These are phyloP conservation scores for Ramphastos sulfuratus DNA, from an alignment of 2,113 vertebrate species.

Conservation along the genomic window DNA sequence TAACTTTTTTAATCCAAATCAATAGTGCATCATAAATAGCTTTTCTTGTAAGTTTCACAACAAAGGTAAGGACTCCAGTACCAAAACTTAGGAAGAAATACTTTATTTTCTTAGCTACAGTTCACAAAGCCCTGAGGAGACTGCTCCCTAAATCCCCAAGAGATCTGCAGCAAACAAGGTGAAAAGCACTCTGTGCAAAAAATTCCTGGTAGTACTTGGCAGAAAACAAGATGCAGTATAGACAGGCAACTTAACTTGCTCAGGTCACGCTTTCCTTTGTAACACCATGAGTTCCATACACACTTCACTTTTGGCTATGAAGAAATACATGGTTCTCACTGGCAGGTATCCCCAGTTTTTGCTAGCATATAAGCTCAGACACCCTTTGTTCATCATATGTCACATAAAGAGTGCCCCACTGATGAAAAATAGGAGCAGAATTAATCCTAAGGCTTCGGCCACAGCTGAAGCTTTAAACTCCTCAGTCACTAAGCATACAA, in stretches of 20 bases:
- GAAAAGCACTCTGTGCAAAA: neutral
- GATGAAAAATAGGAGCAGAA: neutral
- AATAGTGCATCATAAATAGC: constrained; percentile 3
- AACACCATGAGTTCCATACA: neutral
- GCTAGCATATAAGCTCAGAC: neutral
- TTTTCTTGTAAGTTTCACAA: constrained; percentile 11
- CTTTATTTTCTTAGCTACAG: constrained; percentile 5
- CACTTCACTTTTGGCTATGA: neutral
- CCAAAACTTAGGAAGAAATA: neutral
- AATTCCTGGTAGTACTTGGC: neutral
- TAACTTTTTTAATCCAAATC: neutral
- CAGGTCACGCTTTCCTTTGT: neutral
- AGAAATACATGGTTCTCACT: neutral
- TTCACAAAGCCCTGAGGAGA: neutral
- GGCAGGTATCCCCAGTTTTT: neutral
- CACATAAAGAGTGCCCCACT: neutral
- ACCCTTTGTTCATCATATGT: neutral
- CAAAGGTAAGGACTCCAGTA: constrained; percentile 7
- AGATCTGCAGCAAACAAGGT: neutral
- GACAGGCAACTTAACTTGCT: neutral
- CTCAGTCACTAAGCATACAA: neutral
- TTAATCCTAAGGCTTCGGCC: neutral
- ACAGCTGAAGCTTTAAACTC: neutral
- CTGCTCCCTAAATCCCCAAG: neutral
- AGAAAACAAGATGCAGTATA: neutral